Evolutionary conservation across 1,140 invertebrate genomes (phyloP), one percentile per base, ranked within the genome.

Genomic region (Campoletis sonorensis): DNA sequence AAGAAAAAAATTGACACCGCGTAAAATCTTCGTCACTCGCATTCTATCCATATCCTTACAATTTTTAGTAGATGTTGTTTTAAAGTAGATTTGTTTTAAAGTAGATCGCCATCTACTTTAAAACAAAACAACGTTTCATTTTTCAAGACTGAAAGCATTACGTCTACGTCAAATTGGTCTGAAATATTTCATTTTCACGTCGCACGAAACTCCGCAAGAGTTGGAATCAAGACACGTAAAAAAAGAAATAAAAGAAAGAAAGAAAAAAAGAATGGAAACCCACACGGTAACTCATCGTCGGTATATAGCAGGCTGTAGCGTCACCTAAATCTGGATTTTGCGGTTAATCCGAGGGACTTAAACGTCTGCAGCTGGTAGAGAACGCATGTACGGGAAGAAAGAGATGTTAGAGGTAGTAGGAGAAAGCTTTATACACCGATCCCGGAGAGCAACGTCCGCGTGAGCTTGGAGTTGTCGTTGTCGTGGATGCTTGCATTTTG

Each of bases 301-400:
- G 21, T 67, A 78, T 71, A 71, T 71, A 49, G 30, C 61, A 13
- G n/a, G 61, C 45, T 26, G 15, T 27, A 51, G 37, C 75, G 68
- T 78, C 80, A 78, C 73, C 70, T 81, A 81, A 81, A 81, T 81
- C 80, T 81, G 64, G 73, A 75, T 81, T 81, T 78, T 30, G 72
- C 54, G 80, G 80, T 72, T 81, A 81, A 81, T 81, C 80, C 80
- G 73, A 51, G 80, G 71, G 75, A 77, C 75, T 76, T 78, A 78
- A 75, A 81, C 45, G 80, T 75, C 80, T 72, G 80, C 80, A 45
- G 58, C 54, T 45, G 30, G 76, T 64, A 23, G 21, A 23, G 40
- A 72, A 45, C 40, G 40, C 27, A 13, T 21, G 45, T 33, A 27
- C 73, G n/a, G 40, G 8, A 45, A 11, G 11, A 45, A 45, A 45